Conservation (phyloP, 2,888 invertebrate genomes). For the Dryobotodes eremita region DNA sequence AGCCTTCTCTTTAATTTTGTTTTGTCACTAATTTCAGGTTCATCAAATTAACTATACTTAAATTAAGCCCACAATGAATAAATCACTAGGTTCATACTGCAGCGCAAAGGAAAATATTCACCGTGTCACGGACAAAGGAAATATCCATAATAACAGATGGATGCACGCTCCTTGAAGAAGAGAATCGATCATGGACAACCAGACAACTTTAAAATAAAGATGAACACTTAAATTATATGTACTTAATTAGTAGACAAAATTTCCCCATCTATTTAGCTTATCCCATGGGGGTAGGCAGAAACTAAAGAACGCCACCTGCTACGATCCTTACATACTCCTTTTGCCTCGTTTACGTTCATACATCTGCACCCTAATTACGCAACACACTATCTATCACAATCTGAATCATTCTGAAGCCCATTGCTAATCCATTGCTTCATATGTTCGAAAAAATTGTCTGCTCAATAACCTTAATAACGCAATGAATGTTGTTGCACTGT, state of each 20-base stretch:
- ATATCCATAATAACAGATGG: conserved; percentile 18
- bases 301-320: no score
- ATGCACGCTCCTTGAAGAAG: conserved; percentile 12
- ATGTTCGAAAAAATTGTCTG: no score
- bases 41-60: not conserved
- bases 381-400: no score
- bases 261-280: not conserved
- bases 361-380: no score
- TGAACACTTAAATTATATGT: not conserved
- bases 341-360: no score
- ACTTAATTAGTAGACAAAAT: conserved; percentile 1
- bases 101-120: not conserved
- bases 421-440: no score
- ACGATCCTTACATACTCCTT: no score
- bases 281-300: no score
- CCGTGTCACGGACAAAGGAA: conserved; percentile 42
- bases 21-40: not conserved
- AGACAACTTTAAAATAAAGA: conserved; percentile 10
- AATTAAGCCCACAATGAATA: not conserved
- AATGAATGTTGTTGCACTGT: no score
- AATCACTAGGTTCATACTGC: conserved; percentile 2
- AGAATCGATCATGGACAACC: conserved; percentile 2
- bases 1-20: not conserved
- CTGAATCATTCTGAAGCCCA: no score
- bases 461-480: no score